Conservation (phyloP, 2,888 invertebrate species). For the Pimpla rufipes region DNA sequence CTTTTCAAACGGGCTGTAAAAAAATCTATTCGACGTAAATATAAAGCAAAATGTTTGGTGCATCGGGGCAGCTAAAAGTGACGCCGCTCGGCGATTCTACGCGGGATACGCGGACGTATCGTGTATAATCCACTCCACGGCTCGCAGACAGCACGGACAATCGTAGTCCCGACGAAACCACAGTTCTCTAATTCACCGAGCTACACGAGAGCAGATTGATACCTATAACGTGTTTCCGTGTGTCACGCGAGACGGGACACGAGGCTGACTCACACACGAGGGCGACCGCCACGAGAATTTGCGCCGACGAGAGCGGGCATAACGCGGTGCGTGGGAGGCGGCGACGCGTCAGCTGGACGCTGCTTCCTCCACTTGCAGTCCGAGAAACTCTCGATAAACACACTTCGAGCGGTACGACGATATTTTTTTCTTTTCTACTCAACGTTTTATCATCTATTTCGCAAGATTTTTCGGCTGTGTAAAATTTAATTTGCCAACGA, state of each 20-base stretch:
- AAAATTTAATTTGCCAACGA: no score
- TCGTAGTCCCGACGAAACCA: constrained; percentile 39
- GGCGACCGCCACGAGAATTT: constrained; percentile 20
- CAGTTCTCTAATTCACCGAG: constrained; percentile 60
- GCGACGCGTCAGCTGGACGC: not conserved
- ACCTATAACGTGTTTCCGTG: constrained; percentile 19
- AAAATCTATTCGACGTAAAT: no score
- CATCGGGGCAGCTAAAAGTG: not conserved
- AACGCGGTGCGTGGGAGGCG: constrained; percentile 18
- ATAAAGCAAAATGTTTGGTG: not conserved
- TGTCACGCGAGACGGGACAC: constrained; percentile 52
- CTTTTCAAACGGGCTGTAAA: no score
- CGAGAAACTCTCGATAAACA: constrained; percentile 2
- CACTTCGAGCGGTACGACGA: not conserved
- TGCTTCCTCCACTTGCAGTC: constrained; percentile 1
- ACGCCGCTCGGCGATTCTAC: not conserved
- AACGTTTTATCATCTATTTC: not conserved
- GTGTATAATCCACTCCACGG: not conserved
- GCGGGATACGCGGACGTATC: not conserved
- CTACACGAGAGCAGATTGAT: constrained; percentile 57
- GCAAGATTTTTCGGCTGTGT: no score
- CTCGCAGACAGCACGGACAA: not conserved
- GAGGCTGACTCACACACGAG: constrained; percentile 52
- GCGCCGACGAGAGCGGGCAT: constrained; percentile 1
- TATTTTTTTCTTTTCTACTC: not conserved